Base-by-base conservation (phyloP, 2,888 invertebrate species). In the Sphaerophoria rueppellii region DNA sequence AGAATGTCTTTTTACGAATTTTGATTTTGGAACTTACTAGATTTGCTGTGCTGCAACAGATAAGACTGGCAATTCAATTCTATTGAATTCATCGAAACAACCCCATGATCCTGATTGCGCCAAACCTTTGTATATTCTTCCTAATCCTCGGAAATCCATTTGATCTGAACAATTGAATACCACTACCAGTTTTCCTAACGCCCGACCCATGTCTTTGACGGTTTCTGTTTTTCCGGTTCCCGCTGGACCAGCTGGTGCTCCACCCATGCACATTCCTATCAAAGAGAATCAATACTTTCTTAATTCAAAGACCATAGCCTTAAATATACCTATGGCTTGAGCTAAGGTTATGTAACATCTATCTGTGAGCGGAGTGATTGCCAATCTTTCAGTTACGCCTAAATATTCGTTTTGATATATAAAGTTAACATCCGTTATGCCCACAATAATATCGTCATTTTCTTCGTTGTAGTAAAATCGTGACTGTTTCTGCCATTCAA, bases 41-140 rank as follows among this genome's bases (percentile, higher is more conserved):
- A 98, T 97, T 91, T 98, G 98, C 90, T 98, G 97, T 1, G 98
- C 97, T 4, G 97, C 97, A n/a, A 98, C 98, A 0, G 97, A 97
- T 7, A 98, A 91, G 14, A 98, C 98, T 0, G 97, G 97, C 77
- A 98, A 91, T 88, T 98, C 97, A 86, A 98, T 98, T 71, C 98
- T 94, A 91, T 98, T 98, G 91, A 98, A 98, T 92, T 98, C 98
- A 90, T 98, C 98, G 90, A 98, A 98, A 89, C 98, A 98, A 4
- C 98, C 97, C 98, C 98, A 98, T 0, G 96, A 95, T 4, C 97
- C 97, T 0, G 97, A 96, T 91, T 97, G 97, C 0, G 97, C 97
- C 71, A 98, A 92, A 2, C 97, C 97, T 93, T 95, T 95, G 89
- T 94, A 95, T 88, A 95, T 95, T 78, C 95, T 93, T 6, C 95